These are phyloP conservation scores for Larimichthys crocea DNA, from an alignment of 2,113 vertebrate genomes.

Conservation along the genomic window DNA sequence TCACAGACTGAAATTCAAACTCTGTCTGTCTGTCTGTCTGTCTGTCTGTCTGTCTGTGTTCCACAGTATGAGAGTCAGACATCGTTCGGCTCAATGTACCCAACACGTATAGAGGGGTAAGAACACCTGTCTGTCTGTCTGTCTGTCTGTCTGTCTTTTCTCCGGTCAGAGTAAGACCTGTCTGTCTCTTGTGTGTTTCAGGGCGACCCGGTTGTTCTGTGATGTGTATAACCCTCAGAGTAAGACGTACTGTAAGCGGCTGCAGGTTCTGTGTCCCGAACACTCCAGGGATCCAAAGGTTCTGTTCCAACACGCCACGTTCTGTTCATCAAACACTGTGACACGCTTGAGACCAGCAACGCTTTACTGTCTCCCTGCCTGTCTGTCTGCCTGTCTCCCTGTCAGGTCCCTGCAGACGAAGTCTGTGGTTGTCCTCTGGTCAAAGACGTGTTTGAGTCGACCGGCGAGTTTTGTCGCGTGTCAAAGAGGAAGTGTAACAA, in stretches of 20 bases:
- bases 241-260: constrained; percentile 93
- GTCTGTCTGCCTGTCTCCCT: background rate
- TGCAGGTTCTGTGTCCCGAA: constrained; percentile 93
- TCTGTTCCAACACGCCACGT: too few relatives aligned
- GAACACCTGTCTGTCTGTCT: constrained; percentile 47
- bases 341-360: too few relatives aligned
- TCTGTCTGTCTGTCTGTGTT: constrained; percentile 25
- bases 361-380: background rate
- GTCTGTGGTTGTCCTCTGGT: constrained; percentile 93
- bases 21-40: too few relatives aligned
- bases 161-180: constrained; percentile 80
- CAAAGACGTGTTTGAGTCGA: constrained; percentile 90
- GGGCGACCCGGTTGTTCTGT: constrained; percentile 87
- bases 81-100: constrained; percentile 94
- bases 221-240: constrained; percentile 94
- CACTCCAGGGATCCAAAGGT: constrained; percentile 95
- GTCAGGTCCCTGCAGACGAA: constrained; percentile 89
- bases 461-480: constrained; percentile 90
- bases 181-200: constrained; percentile 47
- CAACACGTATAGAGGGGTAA: constrained; percentile 94
- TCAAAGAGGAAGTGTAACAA: constrained; percentile 93
- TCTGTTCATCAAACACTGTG: too few relatives aligned
- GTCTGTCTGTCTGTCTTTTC: background rate
- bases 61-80: constrained; percentile 93
- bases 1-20: too few relatives aligned